Base-by-base conservation (phyloP, 2,797 vertebrate genomes). In the Nyctibius grandis region DNA sequence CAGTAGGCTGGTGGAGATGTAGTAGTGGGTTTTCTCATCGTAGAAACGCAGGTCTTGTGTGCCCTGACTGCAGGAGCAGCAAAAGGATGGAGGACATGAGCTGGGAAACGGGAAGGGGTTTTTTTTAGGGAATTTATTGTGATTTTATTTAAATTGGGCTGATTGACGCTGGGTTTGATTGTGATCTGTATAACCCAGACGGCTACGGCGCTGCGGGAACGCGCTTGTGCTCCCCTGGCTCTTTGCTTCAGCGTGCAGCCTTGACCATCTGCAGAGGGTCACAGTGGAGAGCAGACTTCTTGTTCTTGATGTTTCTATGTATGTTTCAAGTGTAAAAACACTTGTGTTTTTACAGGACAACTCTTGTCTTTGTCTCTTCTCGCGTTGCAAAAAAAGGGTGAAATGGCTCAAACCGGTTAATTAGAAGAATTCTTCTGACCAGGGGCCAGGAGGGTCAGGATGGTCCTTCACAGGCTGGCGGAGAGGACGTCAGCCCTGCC, bases 151-250 rank as follows among this genome's bases (percentile, higher is more conserved):
- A 31, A 42, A 53, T 53, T 42, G 21, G 47, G 12, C 21, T 11
- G 34, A 17, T 26, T 16, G 33, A 4, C 21, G 2, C 6, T 23
- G 50, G 0, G 33, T 84, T 84, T 69, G 54, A 6, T 36, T 33
- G 47, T 60, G 40, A 34, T 48, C 53, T 2, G 0, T 20, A 3
- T 45, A 15, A 84, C 34, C 69, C 31, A 11, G 31, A 9, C 0
- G 73, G 10, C 40, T 51, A 50, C 28, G 7, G 38, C 6, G n/a
- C n/a, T n/a, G n/a, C n/a, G n/a, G n/a, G n/a, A n/a, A n/a, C n/a
- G n/a, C n/a, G n/a, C n/a, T n/a, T 0, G 0, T 0, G 0, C 44
- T 82, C 51, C 48, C 45, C 65, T 31, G 68, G 29, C 64, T 56
- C 79, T 50, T 33, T 0, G 0, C 70, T 64, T 75, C 2, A 3